phyloP scores from a whole-genome alignment of 1,140 invertebrate genomes.

The Cydia strobilella region DNA sequence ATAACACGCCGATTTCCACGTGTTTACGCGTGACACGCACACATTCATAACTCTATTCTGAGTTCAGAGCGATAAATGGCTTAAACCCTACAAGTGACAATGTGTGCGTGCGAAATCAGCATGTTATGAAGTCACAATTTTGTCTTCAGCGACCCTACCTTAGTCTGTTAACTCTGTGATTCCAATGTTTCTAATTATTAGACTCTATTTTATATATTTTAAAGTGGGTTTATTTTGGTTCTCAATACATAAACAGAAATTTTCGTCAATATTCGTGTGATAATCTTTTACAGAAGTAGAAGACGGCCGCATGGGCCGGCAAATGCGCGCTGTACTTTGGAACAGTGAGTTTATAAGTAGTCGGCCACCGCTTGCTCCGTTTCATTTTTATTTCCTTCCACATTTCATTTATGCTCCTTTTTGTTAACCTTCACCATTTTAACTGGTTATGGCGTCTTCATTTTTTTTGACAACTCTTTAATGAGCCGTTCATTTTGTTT shows the following conservation, averaged over 20 bases:
- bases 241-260: neutral
- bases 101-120: too few relatives aligned
- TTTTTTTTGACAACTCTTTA: neutral
- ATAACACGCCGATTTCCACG: too few relatives aligned
- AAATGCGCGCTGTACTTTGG: constrained; percentile 89
- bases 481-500: neutral
- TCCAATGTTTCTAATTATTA: constrained; percentile 37
- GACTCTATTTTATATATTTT: constrained; percentile 52
- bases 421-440: constrained; percentile 1
- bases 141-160: too few relatives aligned
- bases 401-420: constrained; percentile 4
- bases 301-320: constrained; percentile 86
- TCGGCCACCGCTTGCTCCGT: constrained; percentile 54
- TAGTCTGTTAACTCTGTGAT: neutral
- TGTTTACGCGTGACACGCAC: too few relatives aligned
- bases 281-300: constrained; percentile 87
- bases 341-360: constrained; percentile 84
- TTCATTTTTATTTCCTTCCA: constrained; percentile 42
- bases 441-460: constrained; percentile 19
- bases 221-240: constrained; percentile 74
- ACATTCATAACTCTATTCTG: too few relatives aligned
- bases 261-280: constrained; percentile 32
- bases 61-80: too few relatives aligned
- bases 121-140: too few relatives aligned
- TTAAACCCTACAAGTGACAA: too few relatives aligned